Percentiles rank a stretch among this genome's conserved stretches.
Conservation (phyloP, 2,888 invertebrate species). For the Brenthis daphne region DNA sequence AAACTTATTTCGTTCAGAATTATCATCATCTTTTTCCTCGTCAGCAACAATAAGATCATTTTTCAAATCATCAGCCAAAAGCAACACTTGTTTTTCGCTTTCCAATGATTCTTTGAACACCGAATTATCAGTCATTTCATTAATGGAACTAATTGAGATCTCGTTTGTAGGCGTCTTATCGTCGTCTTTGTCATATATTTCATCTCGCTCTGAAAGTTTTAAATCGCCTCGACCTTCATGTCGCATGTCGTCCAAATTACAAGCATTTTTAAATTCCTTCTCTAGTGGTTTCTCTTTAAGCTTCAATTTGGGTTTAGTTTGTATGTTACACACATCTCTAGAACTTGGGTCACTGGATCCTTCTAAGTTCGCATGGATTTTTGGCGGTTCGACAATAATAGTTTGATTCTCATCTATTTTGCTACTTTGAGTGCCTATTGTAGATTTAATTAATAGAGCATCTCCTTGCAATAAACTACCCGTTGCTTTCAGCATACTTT, state of each 20-base stretch:
- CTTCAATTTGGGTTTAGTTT: constrained; percentile 60
- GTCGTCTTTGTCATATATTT: constrained; percentile 62
- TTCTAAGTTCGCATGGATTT: constrained; percentile 46
- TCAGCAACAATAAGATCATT: constrained; percentile 77
- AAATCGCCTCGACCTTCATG: constrained; percentile 57
- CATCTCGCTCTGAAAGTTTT: constrained; percentile 57
- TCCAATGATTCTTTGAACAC: constrained; percentile 76
- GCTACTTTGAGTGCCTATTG: constrained; percentile 61
- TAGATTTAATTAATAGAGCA: constrained; percentile 69
- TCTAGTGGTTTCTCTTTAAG: constrained; percentile 62
- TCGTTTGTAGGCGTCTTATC: constrained; percentile 79
- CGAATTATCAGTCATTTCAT: constrained; percentile 77
- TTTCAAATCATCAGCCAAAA: constrained; percentile 75
- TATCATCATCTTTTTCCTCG: constrained; percentile 79
- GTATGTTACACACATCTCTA: constrained; percentile 55
- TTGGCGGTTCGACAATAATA: constrained; percentile 57
- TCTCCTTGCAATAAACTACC: constrained; percentile 72
- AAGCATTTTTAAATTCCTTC: constrained; percentile 70
- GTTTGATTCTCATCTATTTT: constrained; percentile 63
- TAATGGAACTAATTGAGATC: constrained; percentile 73
- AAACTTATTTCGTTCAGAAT: constrained; percentile 77
- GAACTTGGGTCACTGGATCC: constrained; percentile 42
- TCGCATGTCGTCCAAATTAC: constrained; percentile 63
- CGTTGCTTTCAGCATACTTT: constrained; percentile 73
- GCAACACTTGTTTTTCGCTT: constrained; percentile 71